These are phyloP conservation scores for Haemorhous mexicanus DNA, from an alignment of 2,113 vertebrate species.

Conservation along the genomic window DNA sequence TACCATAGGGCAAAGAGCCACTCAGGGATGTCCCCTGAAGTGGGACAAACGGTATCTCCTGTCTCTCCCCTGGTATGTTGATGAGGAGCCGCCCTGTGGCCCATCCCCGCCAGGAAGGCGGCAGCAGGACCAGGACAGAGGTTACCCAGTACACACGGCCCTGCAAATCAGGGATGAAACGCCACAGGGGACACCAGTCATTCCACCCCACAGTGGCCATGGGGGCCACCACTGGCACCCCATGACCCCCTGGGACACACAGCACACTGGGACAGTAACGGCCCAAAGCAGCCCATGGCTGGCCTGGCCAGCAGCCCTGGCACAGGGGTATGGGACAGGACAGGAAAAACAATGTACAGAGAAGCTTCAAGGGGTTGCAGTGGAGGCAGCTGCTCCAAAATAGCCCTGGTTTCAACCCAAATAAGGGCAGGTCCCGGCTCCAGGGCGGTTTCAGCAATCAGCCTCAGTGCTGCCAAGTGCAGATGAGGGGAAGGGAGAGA, in stretches of 20 bases:
- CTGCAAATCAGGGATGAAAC: background rate
- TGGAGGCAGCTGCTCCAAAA: constrained; percentile 2
- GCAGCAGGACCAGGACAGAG: background rate
- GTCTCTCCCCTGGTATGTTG: background rate
- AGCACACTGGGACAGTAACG: fast-evolving
- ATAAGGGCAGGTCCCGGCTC: constrained; percentile 29
- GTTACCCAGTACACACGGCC: background rate
- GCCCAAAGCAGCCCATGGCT: background rate
- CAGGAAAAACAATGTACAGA: background rate
- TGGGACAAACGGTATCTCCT: background rate
- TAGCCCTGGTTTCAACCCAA: constrained; percentile 44
- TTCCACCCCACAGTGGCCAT: background rate
- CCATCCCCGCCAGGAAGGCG: background rate
- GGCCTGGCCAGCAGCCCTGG: background rate
- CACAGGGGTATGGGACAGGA: background rate
- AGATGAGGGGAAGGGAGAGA: background rate
- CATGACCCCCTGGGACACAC: background rate
- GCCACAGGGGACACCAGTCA: background rate
- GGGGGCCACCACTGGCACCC: background rate
- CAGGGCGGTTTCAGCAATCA: background rate
- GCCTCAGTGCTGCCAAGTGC: background rate
- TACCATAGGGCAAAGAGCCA: background rate
- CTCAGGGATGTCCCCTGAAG: background rate
- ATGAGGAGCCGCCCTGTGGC: background rate
- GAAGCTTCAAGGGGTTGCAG: background rate